phyloP scores from a whole-genome alignment of 2,888 invertebrate genomes.

The Electrophaes corylata region DNA sequence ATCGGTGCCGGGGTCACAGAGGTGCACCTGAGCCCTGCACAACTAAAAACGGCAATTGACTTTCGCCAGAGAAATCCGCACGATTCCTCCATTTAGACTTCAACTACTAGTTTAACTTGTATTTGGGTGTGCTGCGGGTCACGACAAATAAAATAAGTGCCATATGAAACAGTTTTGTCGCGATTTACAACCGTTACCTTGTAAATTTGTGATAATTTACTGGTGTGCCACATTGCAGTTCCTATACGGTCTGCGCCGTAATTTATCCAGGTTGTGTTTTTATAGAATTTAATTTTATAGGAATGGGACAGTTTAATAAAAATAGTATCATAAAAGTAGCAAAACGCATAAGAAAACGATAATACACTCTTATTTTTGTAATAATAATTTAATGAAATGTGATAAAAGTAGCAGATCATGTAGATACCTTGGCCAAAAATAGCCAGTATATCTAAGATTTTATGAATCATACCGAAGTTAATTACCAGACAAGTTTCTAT shows the following conservation, averaged over 20 bases:
- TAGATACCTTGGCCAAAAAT: not conserved
- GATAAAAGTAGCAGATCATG: slow-evolving; percentile 1
- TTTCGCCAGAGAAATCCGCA: slow-evolving; percentile 41
- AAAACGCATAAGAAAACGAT: not conserved
- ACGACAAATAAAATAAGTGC: slow-evolving; percentile 34
- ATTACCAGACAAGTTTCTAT: slow-evolving; percentile 4
- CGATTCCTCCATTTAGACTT: slow-evolving; percentile 35
- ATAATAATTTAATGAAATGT: not conserved
- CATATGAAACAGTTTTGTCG: slow-evolving; percentile 31
- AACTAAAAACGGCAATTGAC: slow-evolving; percentile 46
- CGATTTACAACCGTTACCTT: slow-evolving; percentile 57
- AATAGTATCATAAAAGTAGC: not conserved
- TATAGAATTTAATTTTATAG: not conserved
- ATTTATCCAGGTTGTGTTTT: no score
- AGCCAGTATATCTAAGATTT: not conserved
- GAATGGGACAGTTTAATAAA: not conserved
- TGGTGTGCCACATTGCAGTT: slow-evolving; percentile 47
- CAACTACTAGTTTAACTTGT: slow-evolving; percentile 29
- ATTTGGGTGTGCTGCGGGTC: slow-evolving; percentile 46
- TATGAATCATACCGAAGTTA: not conserved
- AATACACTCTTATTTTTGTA: not conserved
- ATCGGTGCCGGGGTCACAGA: slow-evolving; percentile 57
- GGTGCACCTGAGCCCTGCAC: slow-evolving; percentile 45
- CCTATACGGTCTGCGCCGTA: slow-evolving; percentile 39
- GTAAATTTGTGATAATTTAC: slow-evolving; percentile 55